Conservation (phyloP, 1,140 invertebrate genomes). For the Sitobion miscanthi region DNA sequence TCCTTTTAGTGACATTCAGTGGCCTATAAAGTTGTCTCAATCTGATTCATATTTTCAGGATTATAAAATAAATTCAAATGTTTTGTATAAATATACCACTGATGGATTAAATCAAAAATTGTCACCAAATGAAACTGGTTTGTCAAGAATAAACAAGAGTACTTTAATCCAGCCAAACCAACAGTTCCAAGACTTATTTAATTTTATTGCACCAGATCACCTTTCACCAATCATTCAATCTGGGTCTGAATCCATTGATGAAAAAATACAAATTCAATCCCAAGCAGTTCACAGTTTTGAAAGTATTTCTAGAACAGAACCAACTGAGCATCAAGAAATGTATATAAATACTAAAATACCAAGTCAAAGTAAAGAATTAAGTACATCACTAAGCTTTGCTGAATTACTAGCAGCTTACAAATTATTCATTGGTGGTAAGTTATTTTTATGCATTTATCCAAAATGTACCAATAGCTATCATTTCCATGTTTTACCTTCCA, state of each 20-base stretch:
- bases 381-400: background rate
- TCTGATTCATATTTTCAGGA: background rate
- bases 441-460: constrained; percentile 43
- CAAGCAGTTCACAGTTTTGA: background rate
- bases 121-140: background rate
- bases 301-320: background rate
- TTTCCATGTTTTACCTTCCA: constrained; percentile 13
- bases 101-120: constrained; percentile 18
- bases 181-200: constrained; percentile 44
- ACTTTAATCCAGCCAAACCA: constrained; percentile 19
- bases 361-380: background rate
- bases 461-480: constrained; percentile 27
- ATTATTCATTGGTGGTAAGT: constrained; percentile 38
- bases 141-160: background rate
- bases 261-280: background rate
- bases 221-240: constrained; percentile 19
- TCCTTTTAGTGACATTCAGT: background rate
- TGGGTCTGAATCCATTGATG: constrained; percentile 19
- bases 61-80: constrained; percentile 37
- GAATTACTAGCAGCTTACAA: background rate
- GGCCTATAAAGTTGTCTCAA: constrained; percentile 11
- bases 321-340: constrained; percentile 18
- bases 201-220: constrained; percentile 26
- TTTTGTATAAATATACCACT: background rate
- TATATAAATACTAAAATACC: constrained; percentile 8